Conservation (phyloP, 2,797 vertebrate genomes). For the Trichosurus vulpecula region DNA sequence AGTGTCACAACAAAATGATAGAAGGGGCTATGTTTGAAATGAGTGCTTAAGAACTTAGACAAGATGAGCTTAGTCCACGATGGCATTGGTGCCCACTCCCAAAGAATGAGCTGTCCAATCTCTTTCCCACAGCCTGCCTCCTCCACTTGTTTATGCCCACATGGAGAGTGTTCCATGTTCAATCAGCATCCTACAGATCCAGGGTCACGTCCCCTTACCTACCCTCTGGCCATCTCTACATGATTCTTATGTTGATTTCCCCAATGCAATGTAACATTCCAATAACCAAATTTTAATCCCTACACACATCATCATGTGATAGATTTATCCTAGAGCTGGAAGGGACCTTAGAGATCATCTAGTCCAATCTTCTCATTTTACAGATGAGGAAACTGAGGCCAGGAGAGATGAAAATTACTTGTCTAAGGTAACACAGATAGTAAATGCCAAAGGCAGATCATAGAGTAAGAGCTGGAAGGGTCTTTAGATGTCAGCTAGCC, state of each 20-base stretch:
- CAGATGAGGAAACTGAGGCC: background rate
- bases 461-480: background rate
- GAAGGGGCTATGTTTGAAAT: no score
- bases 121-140: background rate
- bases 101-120: background rate
- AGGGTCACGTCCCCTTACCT: background rate
- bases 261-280: background rate
- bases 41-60: no score
- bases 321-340: background rate
- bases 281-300: background rate
- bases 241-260: no score
- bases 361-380: background rate
- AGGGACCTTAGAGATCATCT: background rate
- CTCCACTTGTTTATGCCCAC: background rate
- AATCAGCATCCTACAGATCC: background rate
- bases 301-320: background rate
- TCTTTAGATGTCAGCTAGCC: background rate
- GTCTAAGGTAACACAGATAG: background rate
- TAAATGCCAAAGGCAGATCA: background rate
- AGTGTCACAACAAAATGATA: background rate
- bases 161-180: background rate
- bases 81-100: background rate
- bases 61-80: background rate
- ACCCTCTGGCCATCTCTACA: background rate
- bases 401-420: background rate